Evolutionary conservation across 1,140 invertebrate species (phyloP), one percentile per base, ranked within the genome.

Genomic region (Zaprionus africanus): DNA sequence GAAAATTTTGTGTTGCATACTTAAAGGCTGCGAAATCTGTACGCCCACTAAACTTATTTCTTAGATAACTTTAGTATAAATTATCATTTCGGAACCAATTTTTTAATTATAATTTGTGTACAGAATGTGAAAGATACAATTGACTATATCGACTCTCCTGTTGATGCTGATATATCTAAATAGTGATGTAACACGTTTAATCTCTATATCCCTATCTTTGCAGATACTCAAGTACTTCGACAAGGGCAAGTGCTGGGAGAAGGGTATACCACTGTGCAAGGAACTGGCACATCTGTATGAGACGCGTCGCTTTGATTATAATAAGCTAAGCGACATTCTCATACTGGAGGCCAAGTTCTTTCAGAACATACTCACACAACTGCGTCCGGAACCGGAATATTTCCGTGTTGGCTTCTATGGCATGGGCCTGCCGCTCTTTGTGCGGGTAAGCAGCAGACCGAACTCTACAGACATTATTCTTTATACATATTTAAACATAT

Each of bases 361-460:
- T 77, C 97, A 98, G 86, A 98, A 98, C 70, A 98, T 99, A 81
- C 91, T 99, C 67, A 96, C 95, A 1, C 96, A 98, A 90, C 93
- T 98, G 11, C 93, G 98, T 78, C 97, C 97, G 0, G 97, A 98
- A 86, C 97, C 98, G 7, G 98, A 99, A 93, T 99, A 99, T 93
- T 99, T 99, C 91, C 94, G 98, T 19, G 98, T 99, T 54, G 98
- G 97, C 24, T 99, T 99, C 93, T 99, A 98, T 92, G 99, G 99
- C 17, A 95, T 96, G 67, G 97, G 97, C 41, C 98, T 99, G 93
- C 98, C 99, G 6, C 94, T 98, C 0, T 99, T 99, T 93, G 96
- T 99, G 19, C 95, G 97, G 93, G 98, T 99, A 94, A 94, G 95
- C 12, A 53, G 28, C 13, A 31, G 12, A 1, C 22, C 2, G 15